Percentiles rank a stretch among this genome's conserved stretches.
Evolutionary conservation across 2,797 vertebrate genomes (phyloP).

Genomic region (Tiaroga cobitis): DNA sequence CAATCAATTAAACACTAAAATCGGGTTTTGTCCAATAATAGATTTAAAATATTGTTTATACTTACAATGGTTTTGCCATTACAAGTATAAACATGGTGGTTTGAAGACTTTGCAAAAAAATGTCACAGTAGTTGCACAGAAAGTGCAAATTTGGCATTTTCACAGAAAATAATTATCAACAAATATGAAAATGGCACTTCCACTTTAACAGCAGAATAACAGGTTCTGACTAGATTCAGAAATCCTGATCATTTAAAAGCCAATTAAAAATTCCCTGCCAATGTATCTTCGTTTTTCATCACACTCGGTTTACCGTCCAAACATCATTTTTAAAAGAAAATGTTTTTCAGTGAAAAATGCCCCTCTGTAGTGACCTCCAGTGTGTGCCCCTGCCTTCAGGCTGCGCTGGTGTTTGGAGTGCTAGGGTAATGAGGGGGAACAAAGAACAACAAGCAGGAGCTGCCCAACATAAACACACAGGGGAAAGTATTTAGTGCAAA

Average conservation of each 20-base stretch:
- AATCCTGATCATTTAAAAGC: not conserved
- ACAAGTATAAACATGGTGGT: not conserved
- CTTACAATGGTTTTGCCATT: not conserved
- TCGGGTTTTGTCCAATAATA: not conserved
- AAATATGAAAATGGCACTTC: not conserved
- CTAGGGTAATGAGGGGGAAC: slow-evolving; percentile 64
- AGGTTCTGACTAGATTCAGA: not conserved
- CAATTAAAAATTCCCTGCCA: not conserved
- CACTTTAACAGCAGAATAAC: not conserved
- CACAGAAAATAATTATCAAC: not conserved
- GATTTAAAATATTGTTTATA: not conserved
- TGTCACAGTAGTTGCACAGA: not conserved
- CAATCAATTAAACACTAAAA: not conserved
- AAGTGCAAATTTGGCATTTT: not conserved
- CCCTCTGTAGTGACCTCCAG: slow-evolving; percentile 49
- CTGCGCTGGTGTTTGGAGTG: slow-evolving; percentile 60
- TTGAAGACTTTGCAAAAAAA: not conserved
- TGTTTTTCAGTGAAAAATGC: slow-evolving; percentile 36
- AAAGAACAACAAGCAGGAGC: slow-evolving; percentile 61
- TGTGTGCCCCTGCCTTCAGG: slow-evolving; percentile 42
- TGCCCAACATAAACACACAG: slow-evolving; percentile 57
- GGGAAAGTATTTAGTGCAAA: slow-evolving; percentile 60
- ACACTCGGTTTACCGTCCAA: slow-evolving; percentile 39
- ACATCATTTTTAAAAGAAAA: not conserved
- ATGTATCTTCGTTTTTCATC: not conserved